A percentile compares a stretch with the other conserved stretches of the same genome.
phyloP scores from a whole-genome alignment of 2,797 vertebrate species.

The Cirrhinus molitorella region DNA sequence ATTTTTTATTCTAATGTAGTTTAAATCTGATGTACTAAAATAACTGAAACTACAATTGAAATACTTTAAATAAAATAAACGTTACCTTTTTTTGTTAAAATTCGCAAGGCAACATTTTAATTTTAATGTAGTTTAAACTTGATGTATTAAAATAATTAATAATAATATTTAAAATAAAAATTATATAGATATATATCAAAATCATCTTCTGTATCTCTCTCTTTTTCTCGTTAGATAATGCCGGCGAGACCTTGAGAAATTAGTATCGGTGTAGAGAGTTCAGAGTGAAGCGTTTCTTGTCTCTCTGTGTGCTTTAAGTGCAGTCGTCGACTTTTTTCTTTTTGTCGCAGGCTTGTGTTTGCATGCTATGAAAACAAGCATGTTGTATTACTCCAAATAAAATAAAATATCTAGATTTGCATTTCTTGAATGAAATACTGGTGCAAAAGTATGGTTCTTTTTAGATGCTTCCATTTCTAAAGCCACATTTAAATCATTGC shows the following conservation, averaged over 20 bases:
- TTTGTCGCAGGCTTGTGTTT: background rate
- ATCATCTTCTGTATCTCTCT: background rate
- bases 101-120: too few relatives aligned
- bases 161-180: too few relatives aligned
- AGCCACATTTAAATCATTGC: background rate
- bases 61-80: too few relatives aligned
- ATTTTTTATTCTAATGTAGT: too few relatives aligned
- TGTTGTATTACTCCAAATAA: background rate
- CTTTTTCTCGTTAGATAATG: slow-evolving; percentile 41
- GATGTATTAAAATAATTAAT: too few relatives aligned
- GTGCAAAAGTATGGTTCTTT: background rate
- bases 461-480: background rate
- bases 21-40: too few relatives aligned
- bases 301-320: slow-evolving; percentile 18
- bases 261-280: slow-evolving; percentile 40
- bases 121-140: too few relatives aligned
- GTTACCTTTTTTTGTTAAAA: too few relatives aligned
- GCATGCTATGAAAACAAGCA: background rate
- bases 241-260: slow-evolving; percentile 42
- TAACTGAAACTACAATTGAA: too few relatives aligned
- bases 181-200: too few relatives aligned
- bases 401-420: background rate
- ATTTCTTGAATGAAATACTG: background rate
- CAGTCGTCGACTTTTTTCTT: background rate
- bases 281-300: slow-evolving; percentile 25